Evolutionary conservation across 2,113 vertebrate species (phyloP).

Genomic region (Salvelinus fontinalis): DNA sequence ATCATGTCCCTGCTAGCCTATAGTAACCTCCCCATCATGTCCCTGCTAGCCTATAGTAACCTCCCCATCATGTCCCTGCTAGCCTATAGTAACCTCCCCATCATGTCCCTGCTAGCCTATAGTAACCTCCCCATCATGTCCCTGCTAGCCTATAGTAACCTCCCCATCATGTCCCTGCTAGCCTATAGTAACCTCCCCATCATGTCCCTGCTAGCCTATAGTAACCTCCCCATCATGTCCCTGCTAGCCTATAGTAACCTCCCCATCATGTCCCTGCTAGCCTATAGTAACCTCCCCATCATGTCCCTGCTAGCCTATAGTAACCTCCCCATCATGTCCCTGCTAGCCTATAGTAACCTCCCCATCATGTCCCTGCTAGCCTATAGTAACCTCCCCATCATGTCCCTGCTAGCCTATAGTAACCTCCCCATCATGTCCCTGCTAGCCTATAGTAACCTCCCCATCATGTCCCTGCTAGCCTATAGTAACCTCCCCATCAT

Average conservation of each 20-base stretch:
- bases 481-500: background rate
- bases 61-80: background rate
- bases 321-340: background rate
- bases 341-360: too few relatives aligned
- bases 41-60: too few relatives aligned
- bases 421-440: background rate
- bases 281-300: background rate
- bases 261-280: background rate
- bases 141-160: too few relatives aligned
- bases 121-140: background rate
- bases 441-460: background rate
- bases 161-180: background rate
- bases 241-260: too few relatives aligned
- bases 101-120: background rate
- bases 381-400: background rate
- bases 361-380: background rate
- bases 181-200: background rate
- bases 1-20: background rate
- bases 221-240: background rate
- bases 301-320: background rate
- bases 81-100: background rate
- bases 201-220: background rate
- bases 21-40: background rate
- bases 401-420: background rate
- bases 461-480: background rate